A percentile compares a stretch with the other conserved stretches of the same genome.
phyloP scores from a whole-genome alignment of 2,113 vertebrate species.

The Notarius quadriscutis region DNA sequence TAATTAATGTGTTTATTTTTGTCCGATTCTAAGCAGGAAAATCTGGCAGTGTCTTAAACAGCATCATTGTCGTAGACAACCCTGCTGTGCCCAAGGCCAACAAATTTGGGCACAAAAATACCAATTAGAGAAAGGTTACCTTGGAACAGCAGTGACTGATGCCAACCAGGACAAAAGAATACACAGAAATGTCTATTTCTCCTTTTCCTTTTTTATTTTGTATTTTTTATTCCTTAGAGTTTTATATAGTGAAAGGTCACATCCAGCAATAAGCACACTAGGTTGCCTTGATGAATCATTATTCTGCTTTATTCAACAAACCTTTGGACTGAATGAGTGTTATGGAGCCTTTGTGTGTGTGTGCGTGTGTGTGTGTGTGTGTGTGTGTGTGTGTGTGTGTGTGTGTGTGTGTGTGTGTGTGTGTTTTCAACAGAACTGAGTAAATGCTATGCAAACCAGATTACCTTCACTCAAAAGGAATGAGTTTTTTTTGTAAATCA shows the following conservation, averaged over 20 bases:
- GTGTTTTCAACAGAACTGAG: neutral
- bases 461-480: neutral
- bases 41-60: slow-evolving; percentile 29
- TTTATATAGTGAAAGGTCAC: slow-evolving; percentile 60
- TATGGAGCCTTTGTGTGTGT: neutral
- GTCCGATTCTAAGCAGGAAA: neutral
- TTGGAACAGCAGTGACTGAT: slow-evolving; percentile 64
- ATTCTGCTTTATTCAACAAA: slow-evolving; percentile 18
- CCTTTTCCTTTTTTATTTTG: slow-evolving; percentile 37
- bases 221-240: slow-evolving; percentile 47
- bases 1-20: neutral
- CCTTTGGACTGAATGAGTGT: neutral
- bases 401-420: neutral
- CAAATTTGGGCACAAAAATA: slow-evolving; percentile 67
- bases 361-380: neutral
- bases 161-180: slow-evolving; percentile 55
- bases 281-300: slow-evolving; percentile 33
- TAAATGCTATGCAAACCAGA: neutral
- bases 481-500: neutral
- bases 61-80: slow-evolving; percentile 30
- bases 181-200: slow-evolving; percentile 52
- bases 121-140: slow-evolving; percentile 79
- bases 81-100: slow-evolving; percentile 35
- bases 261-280: slow-evolving; percentile 35
- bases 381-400: neutral